Evolutionary conservation across 2,113 vertebrate species (phyloP), one percentile per base, ranked within the genome.

Genomic region (Nansenia antarctica): DNA sequence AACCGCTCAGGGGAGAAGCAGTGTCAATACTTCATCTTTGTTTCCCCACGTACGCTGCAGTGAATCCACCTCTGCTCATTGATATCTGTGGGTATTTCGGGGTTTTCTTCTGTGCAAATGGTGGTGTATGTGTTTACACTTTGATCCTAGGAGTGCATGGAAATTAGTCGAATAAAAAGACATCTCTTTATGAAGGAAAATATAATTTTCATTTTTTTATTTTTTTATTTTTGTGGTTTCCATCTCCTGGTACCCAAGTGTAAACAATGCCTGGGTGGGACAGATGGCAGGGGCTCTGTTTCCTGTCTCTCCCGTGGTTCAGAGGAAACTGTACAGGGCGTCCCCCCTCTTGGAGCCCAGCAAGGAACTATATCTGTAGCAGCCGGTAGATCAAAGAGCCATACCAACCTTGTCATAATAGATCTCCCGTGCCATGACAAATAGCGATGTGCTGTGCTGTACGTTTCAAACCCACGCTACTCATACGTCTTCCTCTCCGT

Each of bases 301-400:
- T 84, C 82, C 79, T 82, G 65, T 78, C 70, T 45, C 72, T 22
- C 35, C 37, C 66, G 20, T 18, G 18, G 14, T 4, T 69, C 26
- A 57, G 62, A 37, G 45, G 63, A 75, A 75, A 64, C n/a, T 70
- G 45, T 54, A 57, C 64, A n/a, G 9, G 42, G 31, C 20, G 32
- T 60, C 57, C 55, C 31, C 14, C 9, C 15, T 35, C 57, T 66
- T 64, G 26, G 22, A 30, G n/a, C 42, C 0, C 30, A 22, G 59
- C 59, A 32, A 3, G 39, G 39, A n/a, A 24, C 35, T 29, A 15
- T 24, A 37, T 39, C 22, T 22, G 60, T 20, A 59, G 22, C 63
- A 34, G 42, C 61, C 26, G 53, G 55, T 11, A 30, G 49, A 65
- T 70, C 52, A 74, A 77, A 76, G 62, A 22, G 20, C 31, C n/a